Evolutionary conservation across 2,797 vertebrate species (phyloP).

Genomic region (Fratercula arctica): DNA sequence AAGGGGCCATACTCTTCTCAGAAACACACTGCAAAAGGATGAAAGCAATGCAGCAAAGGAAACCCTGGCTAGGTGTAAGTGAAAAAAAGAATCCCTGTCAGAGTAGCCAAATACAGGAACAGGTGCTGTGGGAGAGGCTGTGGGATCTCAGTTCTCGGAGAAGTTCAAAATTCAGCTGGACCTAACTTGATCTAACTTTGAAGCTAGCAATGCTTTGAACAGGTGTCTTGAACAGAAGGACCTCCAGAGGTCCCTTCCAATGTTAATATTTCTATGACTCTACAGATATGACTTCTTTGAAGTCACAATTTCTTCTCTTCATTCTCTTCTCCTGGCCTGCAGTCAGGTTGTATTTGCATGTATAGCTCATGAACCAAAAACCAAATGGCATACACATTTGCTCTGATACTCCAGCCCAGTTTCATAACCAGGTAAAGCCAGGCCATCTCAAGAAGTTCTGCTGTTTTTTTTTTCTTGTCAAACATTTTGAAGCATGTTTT

Average conservation of each 20-base stretch:
- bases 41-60: neutral
- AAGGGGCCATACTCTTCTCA: neutral
- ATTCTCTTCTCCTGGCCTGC: neutral
- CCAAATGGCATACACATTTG: neutral
- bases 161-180: neutral
- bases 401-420: neutral
- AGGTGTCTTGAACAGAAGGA: neutral
- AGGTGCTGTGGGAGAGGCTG: neutral
- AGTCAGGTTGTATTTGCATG: neutral
- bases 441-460: neutral
- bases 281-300: neutral
- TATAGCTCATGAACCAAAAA: neutral
- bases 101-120: neutral
- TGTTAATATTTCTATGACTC: neutral
- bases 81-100: neutral
- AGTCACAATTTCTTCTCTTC: neutral
- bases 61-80: neutral
- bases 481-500: neutral
- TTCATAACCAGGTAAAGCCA: neutral
- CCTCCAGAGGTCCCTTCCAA: neutral
- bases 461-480: neutral
- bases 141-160: neutral
- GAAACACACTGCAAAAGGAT: neutral
- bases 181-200: neutral
- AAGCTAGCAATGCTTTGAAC: neutral